Percentiles rank a stretch among this genome's conserved stretches.
Evolutionary conservation across 2,113 vertebrate genomes (phyloP).

Genomic region (Salvator merianae): DNA sequence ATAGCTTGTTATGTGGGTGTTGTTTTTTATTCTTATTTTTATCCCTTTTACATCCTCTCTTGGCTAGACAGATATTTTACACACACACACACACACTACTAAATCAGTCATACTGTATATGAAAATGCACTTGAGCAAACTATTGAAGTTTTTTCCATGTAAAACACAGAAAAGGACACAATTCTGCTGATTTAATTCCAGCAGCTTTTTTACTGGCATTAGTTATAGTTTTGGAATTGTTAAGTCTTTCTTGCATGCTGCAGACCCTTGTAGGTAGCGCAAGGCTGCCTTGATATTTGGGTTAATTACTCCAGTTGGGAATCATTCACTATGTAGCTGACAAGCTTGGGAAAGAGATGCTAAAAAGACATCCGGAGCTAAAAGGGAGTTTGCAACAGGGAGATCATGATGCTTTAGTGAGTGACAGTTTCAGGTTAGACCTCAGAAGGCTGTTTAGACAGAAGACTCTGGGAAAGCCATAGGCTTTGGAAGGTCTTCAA

Average conservation of each 20-base stretch:
- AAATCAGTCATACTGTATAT: too few species aligned
- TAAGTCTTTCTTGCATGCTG: neutral
- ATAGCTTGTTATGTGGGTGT: neutral
- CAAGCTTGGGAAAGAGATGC: slow-evolving; percentile 12
- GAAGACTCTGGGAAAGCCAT: neutral
- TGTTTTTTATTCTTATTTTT: neutral
- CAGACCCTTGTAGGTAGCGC: slow-evolving; percentile 3
- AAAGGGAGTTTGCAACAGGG: neutral
- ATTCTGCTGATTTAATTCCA: neutral
- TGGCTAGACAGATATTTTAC: neutral
- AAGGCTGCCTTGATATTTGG: slow-evolving; percentile 17
- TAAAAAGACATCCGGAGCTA: neutral
- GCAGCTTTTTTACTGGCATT: neutral
- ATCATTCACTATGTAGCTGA: slow-evolving; percentile 11
- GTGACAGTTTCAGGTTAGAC: slow-evolving; percentile 21
- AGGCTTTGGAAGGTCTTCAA: neutral
- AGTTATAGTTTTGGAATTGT: neutral
- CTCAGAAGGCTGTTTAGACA: neutral
- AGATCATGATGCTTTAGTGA: neutral
- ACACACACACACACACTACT: too few species aligned
- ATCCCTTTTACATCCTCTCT: neutral
- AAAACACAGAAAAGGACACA: neutral
- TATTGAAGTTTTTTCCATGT: neutral
- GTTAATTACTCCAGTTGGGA: slow-evolving; percentile 16
- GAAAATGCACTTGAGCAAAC: neutral